A percentile compares a stretch with the other conserved stretches of the same genome.
phyloP scores from a whole-genome alignment of 2,888 invertebrate genomes.

The Drosophila cyrtoloma region DNA sequence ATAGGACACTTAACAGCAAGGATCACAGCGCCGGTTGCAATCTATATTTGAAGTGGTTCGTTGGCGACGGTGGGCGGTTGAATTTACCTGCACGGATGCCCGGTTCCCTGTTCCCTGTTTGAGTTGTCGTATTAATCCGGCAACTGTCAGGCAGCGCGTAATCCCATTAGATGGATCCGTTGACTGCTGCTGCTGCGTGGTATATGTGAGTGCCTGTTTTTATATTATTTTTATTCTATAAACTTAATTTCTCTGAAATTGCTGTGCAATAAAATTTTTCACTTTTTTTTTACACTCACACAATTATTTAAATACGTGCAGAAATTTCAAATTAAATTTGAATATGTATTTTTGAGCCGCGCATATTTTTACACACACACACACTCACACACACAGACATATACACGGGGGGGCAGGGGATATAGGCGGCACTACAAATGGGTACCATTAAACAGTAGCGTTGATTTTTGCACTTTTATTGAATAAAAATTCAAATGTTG shows the following conservation, averaged over 20 bases:
- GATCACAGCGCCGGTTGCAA: constrained; percentile 4
- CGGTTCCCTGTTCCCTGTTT: constrained; percentile 11
- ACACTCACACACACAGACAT: constrained; percentile 8
- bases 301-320: constrained; percentile 79
- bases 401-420: neutral
- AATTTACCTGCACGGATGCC: constrained; percentile 39
- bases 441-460: constrained; percentile 52
- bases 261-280: constrained; percentile 29
- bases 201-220: constrained; percentile 4
- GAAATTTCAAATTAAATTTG: constrained; percentile 75
- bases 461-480: constrained; percentile 72
- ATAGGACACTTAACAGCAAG: constrained; percentile 29
- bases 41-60: constrained; percentile 3
- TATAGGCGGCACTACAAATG: constrained; percentile 24
- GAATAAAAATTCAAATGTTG: constrained; percentile 79
- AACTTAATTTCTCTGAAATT: constrained; percentile 9
- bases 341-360: constrained; percentile 70
- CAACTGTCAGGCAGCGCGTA: constrained; percentile 66
- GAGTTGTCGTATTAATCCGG: constrained; percentile 60
- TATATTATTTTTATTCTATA: constrained; percentile 15
- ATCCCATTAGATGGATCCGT: constrained; percentile 71
- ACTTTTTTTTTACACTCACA: constrained; percentile 61
- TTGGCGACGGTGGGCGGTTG: neutral
- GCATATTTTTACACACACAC: constrained; percentile 57
- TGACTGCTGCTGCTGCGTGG: constrained; percentile 21